Conservation (phyloP, 2,113 vertebrate species). For the Leuciscus idus region DNA sequence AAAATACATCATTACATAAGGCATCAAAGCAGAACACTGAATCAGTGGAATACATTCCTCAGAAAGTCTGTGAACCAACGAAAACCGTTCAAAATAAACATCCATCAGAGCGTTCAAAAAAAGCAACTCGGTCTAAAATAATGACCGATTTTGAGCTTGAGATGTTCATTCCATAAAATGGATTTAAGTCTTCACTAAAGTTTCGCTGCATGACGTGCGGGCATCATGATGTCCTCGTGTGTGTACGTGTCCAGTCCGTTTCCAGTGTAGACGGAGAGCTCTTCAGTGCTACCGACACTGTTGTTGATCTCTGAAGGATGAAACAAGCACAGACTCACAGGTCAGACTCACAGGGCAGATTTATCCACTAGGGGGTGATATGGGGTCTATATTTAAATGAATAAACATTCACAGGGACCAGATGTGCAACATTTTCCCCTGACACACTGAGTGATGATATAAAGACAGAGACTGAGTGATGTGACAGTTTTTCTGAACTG, state of each 20-base stretch:
- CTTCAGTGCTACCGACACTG: constrained; percentile 82
- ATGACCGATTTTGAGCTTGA: background rate
- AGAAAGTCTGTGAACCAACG: background rate
- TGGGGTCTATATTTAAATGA: background rate
- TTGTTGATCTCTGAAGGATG: constrained; percentile 84
- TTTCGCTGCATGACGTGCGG: constrained; percentile 27
- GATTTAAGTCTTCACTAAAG: background rate
- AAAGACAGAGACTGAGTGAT: background rate
- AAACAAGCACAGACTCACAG: background rate
- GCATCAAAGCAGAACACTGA: constrained; percentile 42
- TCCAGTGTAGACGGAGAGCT: constrained; percentile 84
- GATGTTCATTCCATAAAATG: background rate
- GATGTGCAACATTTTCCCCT: background rate
- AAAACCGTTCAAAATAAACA: background rate
- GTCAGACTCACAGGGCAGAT: background rate
- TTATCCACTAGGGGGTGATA: background rate
- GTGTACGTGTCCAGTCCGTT: constrained; percentile 79
- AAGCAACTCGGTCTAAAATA: background rate
- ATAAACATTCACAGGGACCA: background rate
- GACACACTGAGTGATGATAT: background rate
- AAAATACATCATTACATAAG: constrained; percentile 35
- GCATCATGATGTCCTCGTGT: constrained; percentile 66
- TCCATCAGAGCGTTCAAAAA: background rate
- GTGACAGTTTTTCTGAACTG: background rate
- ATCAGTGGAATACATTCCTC: background rate